These are phyloP conservation scores for Oncorhynchus masou DNA, from an alignment of 2,113 vertebrate genomes.

Conservation along the genomic window DNA sequence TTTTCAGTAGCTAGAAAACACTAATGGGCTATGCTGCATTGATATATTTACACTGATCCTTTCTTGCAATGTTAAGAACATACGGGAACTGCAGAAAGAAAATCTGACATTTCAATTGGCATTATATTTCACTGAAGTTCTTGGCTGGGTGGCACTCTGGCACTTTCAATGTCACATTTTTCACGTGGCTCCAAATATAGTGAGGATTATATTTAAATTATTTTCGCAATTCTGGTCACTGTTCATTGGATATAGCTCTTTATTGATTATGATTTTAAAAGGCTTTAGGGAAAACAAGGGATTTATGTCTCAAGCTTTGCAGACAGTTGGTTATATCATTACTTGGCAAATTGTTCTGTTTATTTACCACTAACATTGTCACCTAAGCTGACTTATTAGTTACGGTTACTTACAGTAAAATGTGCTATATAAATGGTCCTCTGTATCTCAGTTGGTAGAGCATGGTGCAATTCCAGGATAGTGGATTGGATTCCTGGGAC, in stretches of 20 bases:
- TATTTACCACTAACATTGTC: too few relatives aligned
- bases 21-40: neutral
- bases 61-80: neutral
- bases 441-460: too few relatives aligned
- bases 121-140: neutral
- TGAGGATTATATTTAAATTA: neutral
- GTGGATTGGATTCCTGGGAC: too few relatives aligned
- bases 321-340: neutral
- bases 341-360: too few relatives aligned
- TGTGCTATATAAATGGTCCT: too few relatives aligned
- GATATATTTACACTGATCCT: neutral
- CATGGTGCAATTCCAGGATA: too few relatives aligned
- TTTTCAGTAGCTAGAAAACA: neutral
- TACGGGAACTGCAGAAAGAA: neutral
- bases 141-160: neutral
- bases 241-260: neutral
- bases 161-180: neutral
- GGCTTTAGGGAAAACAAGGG: slow-evolving; percentile 8
- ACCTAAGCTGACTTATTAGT: too few relatives aligned
- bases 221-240: neutral
- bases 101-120: neutral
- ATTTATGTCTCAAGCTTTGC: neutral
- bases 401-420: too few relatives aligned
- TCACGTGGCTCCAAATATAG: neutral
- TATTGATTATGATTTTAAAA: slow-evolving; percentile 5